Evolutionary conservation across 2,888 invertebrate genomes (phyloP), one percentile per base, ranked within the genome.

Genomic region (Erynnis tages): DNA sequence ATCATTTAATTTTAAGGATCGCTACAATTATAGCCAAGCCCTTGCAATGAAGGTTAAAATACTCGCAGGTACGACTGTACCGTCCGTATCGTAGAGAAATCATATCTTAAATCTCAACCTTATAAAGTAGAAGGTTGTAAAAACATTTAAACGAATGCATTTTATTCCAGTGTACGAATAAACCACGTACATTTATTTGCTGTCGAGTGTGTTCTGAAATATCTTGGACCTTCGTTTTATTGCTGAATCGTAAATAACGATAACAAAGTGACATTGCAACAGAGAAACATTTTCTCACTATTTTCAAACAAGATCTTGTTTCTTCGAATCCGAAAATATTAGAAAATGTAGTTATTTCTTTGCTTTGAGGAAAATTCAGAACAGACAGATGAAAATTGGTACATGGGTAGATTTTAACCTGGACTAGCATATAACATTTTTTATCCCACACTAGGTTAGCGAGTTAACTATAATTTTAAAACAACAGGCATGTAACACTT

Each of bases 91-190:
- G 50, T 52, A 52, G 53, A 54, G 46, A 54, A 60, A 60, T 58
- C 61, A 53, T 40, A 37, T 44, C 50, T 54, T 37, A 54, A 57
- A 60, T 60, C 58, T 61, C 57, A 23, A 56, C 56, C 54, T 53
- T n/a, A n/a, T n/a, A 16, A 38, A 49, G 41, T 44, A 54, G 54
- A 60, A 61, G 55, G 55, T 60, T 57, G 55, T 46, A 55, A 53
- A 49, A 4, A 21, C 3, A 21, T 21, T 21, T 43, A 44, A 21
- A 52, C 50, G 29, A 44, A 43, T 52, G 37, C 43, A 52, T 44
- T 44, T 52, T 52, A 43, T 52, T 52, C 27, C 29, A 34, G 43
- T 50, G 43, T 35, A 27, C 5, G 25, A 35, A 48, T 25, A 19
- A 19, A 35, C 37, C 11, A 34, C 41, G 23, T 49, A 29, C 29